A percentile compares a stretch with the other conserved stretches of the same genome.
These are phyloP conservation scores for Hapalemur alaotrensis DNA, from an alignment of 2,797 vertebrate species.

Conservation along the genomic window DNA sequence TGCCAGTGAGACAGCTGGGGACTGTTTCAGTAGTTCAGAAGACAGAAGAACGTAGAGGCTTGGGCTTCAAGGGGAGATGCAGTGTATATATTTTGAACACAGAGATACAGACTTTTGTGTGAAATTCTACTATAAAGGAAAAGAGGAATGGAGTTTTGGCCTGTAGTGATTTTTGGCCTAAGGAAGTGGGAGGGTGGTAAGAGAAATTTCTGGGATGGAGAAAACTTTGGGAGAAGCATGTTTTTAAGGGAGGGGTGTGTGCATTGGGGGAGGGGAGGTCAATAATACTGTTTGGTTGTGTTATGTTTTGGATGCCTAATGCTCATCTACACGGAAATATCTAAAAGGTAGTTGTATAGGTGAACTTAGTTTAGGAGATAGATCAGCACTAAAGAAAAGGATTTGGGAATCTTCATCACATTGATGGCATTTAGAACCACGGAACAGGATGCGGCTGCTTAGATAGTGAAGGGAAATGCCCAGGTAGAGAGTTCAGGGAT, in stretches of 20 bases:
- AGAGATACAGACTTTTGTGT: neutral
- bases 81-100: neutral
- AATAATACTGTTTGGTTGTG: neutral
- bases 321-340: neutral
- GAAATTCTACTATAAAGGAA: neutral
- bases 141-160: neutral
- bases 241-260: neutral
- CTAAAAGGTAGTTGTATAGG: neutral
- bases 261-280: fast-evolving
- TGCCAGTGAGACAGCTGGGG: neutral
- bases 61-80: neutral
- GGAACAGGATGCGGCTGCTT: neutral
- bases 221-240: neutral
- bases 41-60: neutral
- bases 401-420: neutral
- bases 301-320: neutral
- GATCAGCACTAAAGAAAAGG: neutral
- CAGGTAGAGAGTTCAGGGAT: neutral
- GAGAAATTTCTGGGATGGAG: neutral
- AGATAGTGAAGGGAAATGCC: neutral
- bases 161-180: neutral
- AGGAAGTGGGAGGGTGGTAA: neutral
- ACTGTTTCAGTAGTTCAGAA: neutral
- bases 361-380: neutral
- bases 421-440: neutral